phyloP scores from a whole-genome alignment of 2,888 invertebrate species.

The Rosalia funebris region DNA sequence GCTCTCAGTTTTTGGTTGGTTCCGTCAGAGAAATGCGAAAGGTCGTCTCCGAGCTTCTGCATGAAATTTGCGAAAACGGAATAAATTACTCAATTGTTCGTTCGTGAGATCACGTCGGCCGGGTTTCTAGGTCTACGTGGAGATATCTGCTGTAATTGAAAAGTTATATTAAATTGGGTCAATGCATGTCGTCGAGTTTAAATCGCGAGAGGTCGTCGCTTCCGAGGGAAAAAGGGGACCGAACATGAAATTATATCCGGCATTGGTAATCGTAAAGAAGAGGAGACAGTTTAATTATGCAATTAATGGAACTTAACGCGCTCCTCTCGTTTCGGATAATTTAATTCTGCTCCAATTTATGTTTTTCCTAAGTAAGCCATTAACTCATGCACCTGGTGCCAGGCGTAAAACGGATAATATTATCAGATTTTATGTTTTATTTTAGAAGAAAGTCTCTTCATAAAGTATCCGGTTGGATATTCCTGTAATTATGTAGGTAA shows the following conservation, averaged over 20 bases:
- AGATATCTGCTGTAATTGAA: conserved; percentile 16
- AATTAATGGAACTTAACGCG: conserved; percentile 37
- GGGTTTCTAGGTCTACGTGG: conserved; percentile 1
- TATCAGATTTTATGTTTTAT: background rate
- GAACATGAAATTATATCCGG: conserved; percentile 11
- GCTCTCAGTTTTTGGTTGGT: too few species aligned
- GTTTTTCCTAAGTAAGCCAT: conserved; percentile 4
- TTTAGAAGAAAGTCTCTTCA: too few species aligned
- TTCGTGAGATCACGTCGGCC: conserved; percentile 12
- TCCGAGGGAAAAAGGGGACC: background rate
- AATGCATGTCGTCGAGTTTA: conserved; percentile 13
- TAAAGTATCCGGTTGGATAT: too few species aligned
- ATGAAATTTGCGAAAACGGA: background rate
- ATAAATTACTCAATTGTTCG: conserved; percentile 14
- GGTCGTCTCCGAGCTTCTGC: background rate
- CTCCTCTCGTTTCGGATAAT: conserved; percentile 34
- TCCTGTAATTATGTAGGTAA: too few species aligned
- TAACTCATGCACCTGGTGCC: conserved; percentile 4
- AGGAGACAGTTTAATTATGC: conserved; percentile 36
- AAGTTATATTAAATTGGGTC: conserved; percentile 20
- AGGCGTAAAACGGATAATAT: background rate
- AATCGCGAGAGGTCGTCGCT: conserved; percentile 2
- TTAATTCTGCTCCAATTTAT: conserved; percentile 23
- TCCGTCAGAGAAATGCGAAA: too few species aligned
- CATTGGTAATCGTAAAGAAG: conserved; percentile 34